Conservation (phyloP, 2,888 invertebrate species). For the Phortica magna region DNA sequence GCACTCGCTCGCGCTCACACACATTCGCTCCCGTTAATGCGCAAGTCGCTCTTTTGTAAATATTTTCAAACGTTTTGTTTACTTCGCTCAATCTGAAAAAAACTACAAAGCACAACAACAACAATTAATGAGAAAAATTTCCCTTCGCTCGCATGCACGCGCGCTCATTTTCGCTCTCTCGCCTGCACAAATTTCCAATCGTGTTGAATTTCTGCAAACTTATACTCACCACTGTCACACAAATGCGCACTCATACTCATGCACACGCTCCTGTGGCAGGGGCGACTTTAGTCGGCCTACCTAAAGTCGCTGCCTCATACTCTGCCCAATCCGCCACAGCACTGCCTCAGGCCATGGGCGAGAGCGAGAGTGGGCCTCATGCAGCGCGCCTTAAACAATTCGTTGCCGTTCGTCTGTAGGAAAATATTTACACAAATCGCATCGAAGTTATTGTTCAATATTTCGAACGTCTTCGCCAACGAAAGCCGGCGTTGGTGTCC, state of each 20-base stretch:
- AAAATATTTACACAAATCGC: conserved; percentile 21
- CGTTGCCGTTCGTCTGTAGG: background rate
- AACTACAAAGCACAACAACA: too few relatives aligned
- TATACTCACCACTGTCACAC: conserved; percentile 6
- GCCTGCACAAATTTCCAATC: too few relatives aligned
- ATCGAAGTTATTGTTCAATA: conserved; percentile 5
- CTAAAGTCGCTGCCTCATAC: background rate
- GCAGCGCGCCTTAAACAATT: conserved; percentile 18
- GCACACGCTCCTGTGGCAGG: background rate
- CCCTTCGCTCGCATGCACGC: background rate
- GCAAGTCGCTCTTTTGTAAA: background rate
- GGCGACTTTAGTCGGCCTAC: background rate
- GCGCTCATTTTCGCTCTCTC: too few relatives aligned
- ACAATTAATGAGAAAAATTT: background rate
- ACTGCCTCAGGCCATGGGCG: background rate
- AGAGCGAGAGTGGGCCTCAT: background rate
- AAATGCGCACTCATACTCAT: conserved; percentile 1
- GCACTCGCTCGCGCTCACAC: conserved; percentile 1
- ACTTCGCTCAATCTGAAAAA: background rate
- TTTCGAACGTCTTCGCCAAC: background rate
- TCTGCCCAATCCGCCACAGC: background rate
- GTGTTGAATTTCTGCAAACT: background rate
- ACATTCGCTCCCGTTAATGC: background rate
- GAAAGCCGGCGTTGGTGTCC: conserved; percentile 7
- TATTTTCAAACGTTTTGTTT: background rate